Base-by-base conservation (phyloP, 2,888 invertebrate genomes). In the Camponotus fellah region DNA sequence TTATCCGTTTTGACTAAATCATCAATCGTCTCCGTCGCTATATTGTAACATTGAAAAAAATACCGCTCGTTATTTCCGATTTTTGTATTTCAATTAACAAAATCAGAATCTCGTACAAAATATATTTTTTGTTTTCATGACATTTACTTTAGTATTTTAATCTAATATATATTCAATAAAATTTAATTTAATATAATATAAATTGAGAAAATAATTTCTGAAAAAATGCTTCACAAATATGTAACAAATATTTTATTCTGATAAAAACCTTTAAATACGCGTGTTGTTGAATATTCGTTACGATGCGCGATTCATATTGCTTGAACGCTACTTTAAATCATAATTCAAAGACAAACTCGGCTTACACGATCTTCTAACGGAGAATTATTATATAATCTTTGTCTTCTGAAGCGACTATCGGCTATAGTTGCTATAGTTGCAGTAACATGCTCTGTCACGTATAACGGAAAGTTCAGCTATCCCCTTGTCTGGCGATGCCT, bases 381-480 rank as follows among this genome's bases (percentile, higher is more conserved):
- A 76, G 64, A 77, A 53, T 77, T 82, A 77, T 82, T 79, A 77
- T 60, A 60, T 77, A 82, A 76, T 81, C 68, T 6, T 69, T 66
- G 58, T 43, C 81, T 72, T 81, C 53, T 66, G 62, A 68, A 49
- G 46, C 21, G 26, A 74, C 77, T 83, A 77, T 58, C 71, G 58
- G 53, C 40, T 62, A 34, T 46, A 64, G 21, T 53, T n/a, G 53
- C 84, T 37, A 37, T 26, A 75, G 76, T 21, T 26, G 65, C 82
- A 71, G 84, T 84, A 89, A 82, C 79, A 66, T 89, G 60, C 71
- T 86, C 84, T 71, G 71, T 85, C 89, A 83, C 68, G 80, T 89
- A 84, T 79, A 81, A 85, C 84, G 83, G 80, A 87, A 89, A 87
- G 87, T 89, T 90, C 85, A 68, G 85, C 66, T 81, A 85, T 80